These are phyloP conservation scores for Ahaetulla prasina DNA, from an alignment of 2,113 vertebrate genomes.

Conservation along the genomic window DNA sequence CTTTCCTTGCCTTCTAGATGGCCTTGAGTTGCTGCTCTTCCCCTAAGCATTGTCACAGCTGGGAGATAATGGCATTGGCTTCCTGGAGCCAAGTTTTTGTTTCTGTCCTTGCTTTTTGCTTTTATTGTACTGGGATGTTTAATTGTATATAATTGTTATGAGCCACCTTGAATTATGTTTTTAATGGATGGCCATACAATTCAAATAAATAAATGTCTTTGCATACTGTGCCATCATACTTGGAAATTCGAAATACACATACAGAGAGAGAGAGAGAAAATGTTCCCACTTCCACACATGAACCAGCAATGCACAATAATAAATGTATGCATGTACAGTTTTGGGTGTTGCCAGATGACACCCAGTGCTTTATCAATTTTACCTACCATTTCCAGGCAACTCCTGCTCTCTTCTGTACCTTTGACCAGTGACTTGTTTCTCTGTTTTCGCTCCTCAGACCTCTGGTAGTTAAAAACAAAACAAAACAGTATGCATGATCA, in stretches of 20 bases:
- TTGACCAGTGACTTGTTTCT: constrained; percentile 25
- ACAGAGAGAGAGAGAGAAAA: background rate
- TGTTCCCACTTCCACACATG: background rate
- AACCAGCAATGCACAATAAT: background rate
- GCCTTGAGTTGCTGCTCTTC: background rate
- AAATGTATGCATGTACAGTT: background rate
- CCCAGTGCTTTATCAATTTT: background rate
- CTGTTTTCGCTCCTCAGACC: constrained; percentile 18
- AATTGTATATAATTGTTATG: background rate
- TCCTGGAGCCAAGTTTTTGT: background rate
- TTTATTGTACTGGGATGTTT: background rate
- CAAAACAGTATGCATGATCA: background rate
- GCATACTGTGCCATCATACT: background rate
- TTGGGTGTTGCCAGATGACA: background rate
- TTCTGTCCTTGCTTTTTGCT: background rate
- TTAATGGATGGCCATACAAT: background rate
- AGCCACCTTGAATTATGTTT: background rate
- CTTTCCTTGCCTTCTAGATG: background rate
- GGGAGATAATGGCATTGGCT: background rate
- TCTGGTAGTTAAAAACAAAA: background rate
- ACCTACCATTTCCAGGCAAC: constrained; percentile 58
- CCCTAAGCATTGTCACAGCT: background rate
- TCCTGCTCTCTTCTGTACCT: constrained; percentile 6
- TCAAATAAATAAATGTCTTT: background rate
- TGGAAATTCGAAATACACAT: background rate